These are phyloP conservation scores for Tenebrio molitor DNA, from an alignment of 1,140 invertebrate species.

Conservation along the genomic window DNA sequence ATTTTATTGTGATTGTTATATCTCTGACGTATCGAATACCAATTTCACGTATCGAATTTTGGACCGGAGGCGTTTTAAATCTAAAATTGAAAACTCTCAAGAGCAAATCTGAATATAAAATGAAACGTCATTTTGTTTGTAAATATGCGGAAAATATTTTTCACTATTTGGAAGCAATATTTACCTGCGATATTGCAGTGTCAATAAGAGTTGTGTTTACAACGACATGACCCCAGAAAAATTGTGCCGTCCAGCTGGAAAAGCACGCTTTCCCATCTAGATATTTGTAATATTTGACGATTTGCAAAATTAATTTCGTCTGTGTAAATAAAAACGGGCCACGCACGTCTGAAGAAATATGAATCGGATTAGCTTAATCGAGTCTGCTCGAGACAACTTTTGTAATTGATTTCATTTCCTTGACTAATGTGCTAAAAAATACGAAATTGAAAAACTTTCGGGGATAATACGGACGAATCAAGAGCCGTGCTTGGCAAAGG, in stretches of 20 bases:
- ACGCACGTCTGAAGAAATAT: slow-evolving; percentile 21
- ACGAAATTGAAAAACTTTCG: slow-evolving; percentile 20
- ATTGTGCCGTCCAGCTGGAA: too few relatives aligned
- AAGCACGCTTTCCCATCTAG: too few relatives aligned
- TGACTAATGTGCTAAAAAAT: slow-evolving; percentile 22
- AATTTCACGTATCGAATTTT: slow-evolving; percentile 49
- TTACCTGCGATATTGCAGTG: neutral
- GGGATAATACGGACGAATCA: neutral
- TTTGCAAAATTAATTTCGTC: slow-evolving; percentile 22
- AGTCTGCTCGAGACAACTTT: slow-evolving; percentile 21
- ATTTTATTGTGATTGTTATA: slow-evolving; percentile 27
- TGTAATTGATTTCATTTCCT: slow-evolving; percentile 33
- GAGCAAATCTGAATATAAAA: slow-evolving; percentile 48
- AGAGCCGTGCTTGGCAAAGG: neutral
- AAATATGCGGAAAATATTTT: slow-evolving; percentile 44
- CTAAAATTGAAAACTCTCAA: slow-evolving; percentile 49
- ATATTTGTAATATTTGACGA: neutral
- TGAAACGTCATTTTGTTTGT: slow-evolving; percentile 51
- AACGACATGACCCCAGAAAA: neutral
- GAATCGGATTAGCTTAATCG: slow-evolving; percentile 30
- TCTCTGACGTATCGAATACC: slow-evolving; percentile 44
- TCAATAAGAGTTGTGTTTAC: too few relatives aligned
- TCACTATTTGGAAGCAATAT: slow-evolving; percentile 14
- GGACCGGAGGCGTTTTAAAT: slow-evolving; percentile 42
- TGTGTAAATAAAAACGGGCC: neutral